Base-by-base conservation (phyloP, 1,140 invertebrate species). In the Pseudomyrmex concolor region DNA sequence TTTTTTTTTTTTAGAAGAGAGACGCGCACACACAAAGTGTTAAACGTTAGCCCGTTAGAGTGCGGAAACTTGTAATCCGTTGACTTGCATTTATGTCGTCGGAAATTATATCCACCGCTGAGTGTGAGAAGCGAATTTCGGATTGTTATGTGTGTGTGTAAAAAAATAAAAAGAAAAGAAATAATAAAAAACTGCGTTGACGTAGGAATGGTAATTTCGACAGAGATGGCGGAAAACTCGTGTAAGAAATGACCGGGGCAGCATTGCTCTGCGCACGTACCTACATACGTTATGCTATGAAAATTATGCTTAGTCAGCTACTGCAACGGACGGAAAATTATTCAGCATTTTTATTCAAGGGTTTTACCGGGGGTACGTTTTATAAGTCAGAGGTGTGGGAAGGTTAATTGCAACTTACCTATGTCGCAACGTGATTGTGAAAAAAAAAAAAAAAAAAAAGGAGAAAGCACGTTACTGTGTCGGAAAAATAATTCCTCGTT, bases 291-390 rank as follows among this genome's bases (percentile, higher is more conserved):
- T 48, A n/a, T 70, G 76, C 51, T 71, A 45, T 80, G 19, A 80
- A 70, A 80, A 80, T 80, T 80, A 71, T 80, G 76, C 76, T 80
- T 80, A 80, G 76, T 80, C 67, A 80, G 76, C 43, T 19, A 80
- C 76, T 80, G 76, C 76, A 25, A 55, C 66, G 54, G 76, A 80
- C 55, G 66, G 43, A 80, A 80, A 80, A 71, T 80, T 80, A 80
- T 80, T 80, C 76, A 80, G 76, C 76, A 17, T 80, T 71, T 80
- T 80, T 80, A 71, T 80, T 71, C 54, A 17, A n/a, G 22, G n/a
- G 51, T 17, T 48, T n/a, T 15, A 34, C 34, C 43, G 64, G 17
- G 12, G 54, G 54, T 51, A 8, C 34, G 17, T 70, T 80, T 80
- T 68, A 71, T 80, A 80, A 80, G 50, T 80, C 76, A 70, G 15